Base-by-base conservation (phyloP, 2,888 invertebrate species). In the Caenorhabditis becei region DNA sequence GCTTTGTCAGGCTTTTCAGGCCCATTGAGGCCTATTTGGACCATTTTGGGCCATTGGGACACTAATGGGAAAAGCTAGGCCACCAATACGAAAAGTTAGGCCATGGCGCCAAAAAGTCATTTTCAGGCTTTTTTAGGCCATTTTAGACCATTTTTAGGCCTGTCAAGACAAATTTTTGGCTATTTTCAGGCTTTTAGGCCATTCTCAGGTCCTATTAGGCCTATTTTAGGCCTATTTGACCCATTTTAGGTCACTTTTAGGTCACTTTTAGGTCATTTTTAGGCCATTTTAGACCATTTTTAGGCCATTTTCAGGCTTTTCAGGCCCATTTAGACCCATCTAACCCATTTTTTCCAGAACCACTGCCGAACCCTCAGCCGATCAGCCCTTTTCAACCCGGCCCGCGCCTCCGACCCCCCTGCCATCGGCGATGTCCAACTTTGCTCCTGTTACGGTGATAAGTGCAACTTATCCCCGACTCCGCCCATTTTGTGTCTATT, bases 391-490 rank as follows among this genome's bases (percentile, higher is more conserved):
- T 90, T 90, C 83, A 90, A 89, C 62, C 87, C 87, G 10, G 88
- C 88, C 16, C 51, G 81, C 11, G 71, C 83, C 18, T 72, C 85
- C 28, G 85, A 87, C 51, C 83, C 84, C 18, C 86, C 85, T 16
- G 83, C 85, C 11, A 81, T 87, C 44, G 90, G 90, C 23, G 89
- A 90, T 44, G 89, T 90, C 11, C 84, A 88, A 44, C 58, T 89
- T 16, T 89, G 89, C 75, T 83, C 84, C 10, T 89, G 89, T 69
- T 88, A 85, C 74, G 89, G 89, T 23, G 86, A 89, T 65, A 77
- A 84, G 14, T 88, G 88, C 61, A 88, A 88, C 71, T 62, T 37
- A 2, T 35, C 62, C 16, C 5, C 23, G 24, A 44, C 54, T 32
- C 32, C 35, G n/a, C 41, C 62, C 8, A 16, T 53, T 5, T 1